Evolutionary conservation across 2,888 invertebrate species (phyloP).

Genomic region (Caenorhabditis doughertyi): DNA sequence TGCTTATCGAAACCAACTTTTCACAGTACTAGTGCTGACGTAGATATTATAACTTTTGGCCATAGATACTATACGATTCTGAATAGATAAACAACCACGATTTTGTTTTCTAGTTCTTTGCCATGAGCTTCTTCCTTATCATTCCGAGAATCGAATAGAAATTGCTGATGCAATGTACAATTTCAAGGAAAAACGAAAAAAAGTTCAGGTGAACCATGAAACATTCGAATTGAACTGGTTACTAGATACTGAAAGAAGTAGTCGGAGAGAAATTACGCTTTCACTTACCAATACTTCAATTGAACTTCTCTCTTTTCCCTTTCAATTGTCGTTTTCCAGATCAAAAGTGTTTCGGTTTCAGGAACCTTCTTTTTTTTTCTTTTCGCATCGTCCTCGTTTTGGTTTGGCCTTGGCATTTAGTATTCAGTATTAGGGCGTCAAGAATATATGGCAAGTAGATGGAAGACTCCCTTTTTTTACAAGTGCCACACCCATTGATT

Average conservation of each 20-base stretch:
- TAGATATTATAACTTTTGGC: constrained; percentile 11
- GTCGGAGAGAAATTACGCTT: constrained; percentile 28
- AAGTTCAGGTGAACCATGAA: constrained; percentile 13
- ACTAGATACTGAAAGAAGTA: neutral
- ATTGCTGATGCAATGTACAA: constrained; percentile 37
- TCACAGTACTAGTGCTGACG: constrained; percentile 20
- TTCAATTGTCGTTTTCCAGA: constrained; percentile 43
- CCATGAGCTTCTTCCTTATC: constrained; percentile 24
- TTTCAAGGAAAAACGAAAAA: constrained; percentile 1
- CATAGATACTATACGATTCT: constrained; percentile 38
- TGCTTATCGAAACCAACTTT: constrained; percentile 33
- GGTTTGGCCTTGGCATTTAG: constrained; percentile 40
- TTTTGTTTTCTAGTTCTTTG: constrained; percentile 22
- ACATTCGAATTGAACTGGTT: constrained; percentile 15
- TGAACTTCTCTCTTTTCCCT: constrained; percentile 37
- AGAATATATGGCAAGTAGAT: constrained; percentile 32
- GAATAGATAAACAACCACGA: constrained; percentile 29
- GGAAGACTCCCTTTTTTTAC: constrained; percentile 25
- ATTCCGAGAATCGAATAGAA: neutral
- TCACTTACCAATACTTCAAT: constrained; percentile 53
- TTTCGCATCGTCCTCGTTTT: constrained; percentile 14
- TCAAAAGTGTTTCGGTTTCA: constrained; percentile 17
- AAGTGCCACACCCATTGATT: constrained; percentile 56
- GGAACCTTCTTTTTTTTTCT: constrained; percentile 25
- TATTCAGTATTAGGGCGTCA: constrained; percentile 35